Evolutionary conservation across 2,113 vertebrate genomes (phyloP).

Genomic region (Sylvilagus bachmani): DNA sequence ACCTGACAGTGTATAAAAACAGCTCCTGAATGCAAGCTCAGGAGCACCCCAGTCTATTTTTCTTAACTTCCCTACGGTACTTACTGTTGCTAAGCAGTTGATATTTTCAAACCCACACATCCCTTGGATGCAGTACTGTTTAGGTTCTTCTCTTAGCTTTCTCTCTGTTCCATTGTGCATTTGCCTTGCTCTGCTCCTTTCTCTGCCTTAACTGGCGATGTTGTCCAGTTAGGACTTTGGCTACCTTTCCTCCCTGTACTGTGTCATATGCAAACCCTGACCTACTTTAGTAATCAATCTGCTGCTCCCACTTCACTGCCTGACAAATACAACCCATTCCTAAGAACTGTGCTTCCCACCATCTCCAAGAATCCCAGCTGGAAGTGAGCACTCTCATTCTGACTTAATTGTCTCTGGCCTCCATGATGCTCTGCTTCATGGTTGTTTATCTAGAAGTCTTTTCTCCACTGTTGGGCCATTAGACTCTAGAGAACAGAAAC

Average conservation of each 20-base stretch:
- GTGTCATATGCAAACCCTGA: background rate
- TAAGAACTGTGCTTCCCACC: background rate
- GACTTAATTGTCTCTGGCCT: conserved; percentile 13
- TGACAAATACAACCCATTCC: background rate
- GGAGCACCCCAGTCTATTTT: background rate
- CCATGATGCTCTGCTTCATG: background rate
- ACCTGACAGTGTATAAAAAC: background rate
- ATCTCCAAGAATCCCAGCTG: background rate
- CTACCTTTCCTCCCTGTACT: background rate
- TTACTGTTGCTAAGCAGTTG: background rate
- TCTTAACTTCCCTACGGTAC: background rate
- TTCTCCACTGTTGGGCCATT: background rate
- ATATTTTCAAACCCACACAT: background rate
- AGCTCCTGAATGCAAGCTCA: background rate
- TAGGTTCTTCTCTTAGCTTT: background rate
- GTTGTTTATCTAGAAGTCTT: background rate
- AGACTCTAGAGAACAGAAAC: background rate
- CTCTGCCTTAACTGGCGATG: background rate
- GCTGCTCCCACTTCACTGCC: background rate
- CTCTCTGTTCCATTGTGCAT: background rate
- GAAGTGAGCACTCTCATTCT: background rate
- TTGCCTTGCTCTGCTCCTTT: background rate
- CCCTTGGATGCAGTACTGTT: background rate
- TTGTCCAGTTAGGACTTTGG: background rate
- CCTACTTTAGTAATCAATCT: background rate